Base-by-base conservation (phyloP, 2,113 vertebrate genomes). In the Halichoerus grypus region DNA sequence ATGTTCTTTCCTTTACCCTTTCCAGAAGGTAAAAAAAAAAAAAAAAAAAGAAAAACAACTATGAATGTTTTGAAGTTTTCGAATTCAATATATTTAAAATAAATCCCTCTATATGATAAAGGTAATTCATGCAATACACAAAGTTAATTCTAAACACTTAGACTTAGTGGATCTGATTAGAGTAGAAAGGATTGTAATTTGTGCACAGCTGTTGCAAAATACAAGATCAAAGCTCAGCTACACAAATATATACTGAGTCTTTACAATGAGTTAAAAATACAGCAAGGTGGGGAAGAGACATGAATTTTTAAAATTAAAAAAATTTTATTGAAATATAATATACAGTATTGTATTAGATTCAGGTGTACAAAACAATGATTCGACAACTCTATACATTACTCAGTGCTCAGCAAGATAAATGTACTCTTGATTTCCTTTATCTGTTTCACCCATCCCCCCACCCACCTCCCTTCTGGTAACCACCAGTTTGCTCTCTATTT, bases 51-150 rank as follows among this genome's bases (percentile, higher is more conserved):
- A 28, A 88, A 24, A 55, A 59, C 1, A 76, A 26, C 9, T 67
- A 49, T 91, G 53, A 87, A 49, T 85, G 19, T 39, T 63, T 74
- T 67, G 4, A 88, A 53, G 26, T 89, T 95, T 61, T 21, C 7
- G 83, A 80, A 86, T 61, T 87, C 69, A 91, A 65, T 79, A 77
- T 91, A 39, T 63, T 90, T 95, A 88, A 96, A 93, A 84, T 74
- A 69, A 96, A 77, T 67, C 9, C 5, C 49, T 51, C 3, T 59
- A 65, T 86, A 10, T 92, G 65, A 92, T 59, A 94, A 92, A 67
- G 3, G 10, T 61, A 95, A 74, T 76, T 81, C 49, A 91, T 55
- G 4, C 57, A 91, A 76, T 31, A 89, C 16, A 61, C 5, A 91
- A 85, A 69, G 12, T 92, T 74, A 9, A 93, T 65, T 84, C 28